A percentile compares a stretch with the other conserved stretches of the same genome.
These are phyloP conservation scores for Odiellus spinosus DNA, from an alignment of 2,888 invertebrate genomes.

Conservation along the genomic window DNA sequence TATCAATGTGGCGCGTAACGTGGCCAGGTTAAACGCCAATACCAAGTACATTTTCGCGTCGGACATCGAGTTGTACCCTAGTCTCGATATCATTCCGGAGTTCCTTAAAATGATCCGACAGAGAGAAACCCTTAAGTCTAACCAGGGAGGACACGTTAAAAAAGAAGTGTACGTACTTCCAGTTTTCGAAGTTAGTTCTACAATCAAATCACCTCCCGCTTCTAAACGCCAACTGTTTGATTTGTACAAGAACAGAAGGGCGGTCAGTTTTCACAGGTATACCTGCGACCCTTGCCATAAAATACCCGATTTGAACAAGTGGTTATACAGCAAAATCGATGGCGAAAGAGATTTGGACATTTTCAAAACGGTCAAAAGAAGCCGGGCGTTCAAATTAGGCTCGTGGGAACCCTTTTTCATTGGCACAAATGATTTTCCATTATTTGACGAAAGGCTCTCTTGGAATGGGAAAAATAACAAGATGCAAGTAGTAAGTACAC, in stretches of 20 bases:
- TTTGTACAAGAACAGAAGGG: slow-evolving; percentile 58
- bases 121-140: not conserved
- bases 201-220: slow-evolving; percentile 21
- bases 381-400: slow-evolving; percentile 11
- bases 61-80: slow-evolving; percentile 22
- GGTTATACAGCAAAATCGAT: too few species aligned
- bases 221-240: slow-evolving; percentile 49
- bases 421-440: slow-evolving; percentile 17
- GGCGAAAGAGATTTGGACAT: too few species aligned
- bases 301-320: slow-evolving; percentile 20
- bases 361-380: slow-evolving; percentile 16
- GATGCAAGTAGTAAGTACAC: slow-evolving; percentile 19
- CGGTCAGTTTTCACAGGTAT: slow-evolving; percentile 79
- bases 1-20: slow-evolving; percentile 22
- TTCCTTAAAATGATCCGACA: slow-evolving; percentile 10
- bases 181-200: slow-evolving; percentile 57
- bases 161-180: slow-evolving; percentile 75
- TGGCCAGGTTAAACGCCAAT: slow-evolving; percentile 18
- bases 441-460: slow-evolving; percentile 20
- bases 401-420: slow-evolving; percentile 22
- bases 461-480: slow-evolving; percentile 22
- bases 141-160: slow-evolving; percentile 31
- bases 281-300: slow-evolving; percentile 74
- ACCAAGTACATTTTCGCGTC: slow-evolving; percentile 21
- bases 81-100: slow-evolving; percentile 17